Evolutionary conservation across 2,797 vertebrate genomes (phyloP).

Genomic region (Hydrocynus forskahlii): DNA sequence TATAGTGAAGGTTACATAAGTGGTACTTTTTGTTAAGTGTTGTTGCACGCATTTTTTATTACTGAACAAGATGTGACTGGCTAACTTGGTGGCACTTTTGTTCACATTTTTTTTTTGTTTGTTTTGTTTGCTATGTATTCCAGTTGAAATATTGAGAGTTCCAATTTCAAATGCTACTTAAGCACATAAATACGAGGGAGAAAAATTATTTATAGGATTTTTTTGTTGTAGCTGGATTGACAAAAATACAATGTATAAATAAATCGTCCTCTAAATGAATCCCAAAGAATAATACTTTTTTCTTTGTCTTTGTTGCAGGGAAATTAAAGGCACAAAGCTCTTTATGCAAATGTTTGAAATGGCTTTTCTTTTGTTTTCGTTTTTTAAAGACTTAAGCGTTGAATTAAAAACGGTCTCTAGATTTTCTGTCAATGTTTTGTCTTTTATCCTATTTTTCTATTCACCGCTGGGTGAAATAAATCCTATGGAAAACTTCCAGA

Average conservation of each 20-base stretch:
- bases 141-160: slow-evolving; percentile 76
- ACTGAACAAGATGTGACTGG: slow-evolving; percentile 80
- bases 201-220: slow-evolving; percentile 85
- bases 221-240: slow-evolving; percentile 82
- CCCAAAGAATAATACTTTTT: slow-evolving; percentile 84
- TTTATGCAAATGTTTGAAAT: slow-evolving; percentile 84
- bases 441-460: slow-evolving; percentile 85
- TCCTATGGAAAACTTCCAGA: slow-evolving; percentile 70
- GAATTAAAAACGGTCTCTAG: slow-evolving; percentile 78
- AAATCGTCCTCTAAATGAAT: slow-evolving; percentile 80
- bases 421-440: slow-evolving; percentile 82
- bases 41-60: slow-evolving; percentile 85
- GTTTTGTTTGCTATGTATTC: slow-evolving; percentile 72
- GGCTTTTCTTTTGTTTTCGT: slow-evolving; percentile 68
- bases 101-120: slow-evolving; percentile 67
- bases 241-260: slow-evolving; percentile 80
- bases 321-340: slow-evolving; percentile 84
- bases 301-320: slow-evolving; percentile 80
- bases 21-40: slow-evolving; percentile 83
- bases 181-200: slow-evolving; percentile 82
- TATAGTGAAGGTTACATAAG: slow-evolving; percentile 81
- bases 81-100: slow-evolving; percentile 81
- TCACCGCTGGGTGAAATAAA: slow-evolving; percentile 84
- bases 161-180: slow-evolving; percentile 80
- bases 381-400: slow-evolving; percentile 74